phyloP scores from a whole-genome alignment of 2,113 vertebrate genomes.

The Grammomys surdaster region DNA sequence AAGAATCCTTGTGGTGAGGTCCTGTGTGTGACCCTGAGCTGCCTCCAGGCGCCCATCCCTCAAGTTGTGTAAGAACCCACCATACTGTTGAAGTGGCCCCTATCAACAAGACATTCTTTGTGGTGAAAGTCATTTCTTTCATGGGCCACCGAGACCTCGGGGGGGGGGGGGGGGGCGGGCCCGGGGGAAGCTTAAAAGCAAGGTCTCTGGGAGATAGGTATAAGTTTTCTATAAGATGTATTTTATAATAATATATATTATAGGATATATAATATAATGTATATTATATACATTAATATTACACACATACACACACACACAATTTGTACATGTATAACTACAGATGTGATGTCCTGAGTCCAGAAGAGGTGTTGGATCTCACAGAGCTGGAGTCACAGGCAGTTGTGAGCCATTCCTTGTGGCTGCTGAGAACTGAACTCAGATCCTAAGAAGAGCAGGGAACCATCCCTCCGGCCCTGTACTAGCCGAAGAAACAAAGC shows the following conservation, averaged over 20 bases:
- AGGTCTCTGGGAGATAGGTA: background rate
- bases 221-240: background rate
- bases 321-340: background rate
- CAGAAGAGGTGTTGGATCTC: background rate
- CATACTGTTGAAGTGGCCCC: rapidly evolving
- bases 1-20: rapidly evolving
- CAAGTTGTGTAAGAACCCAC: rapidly evolving
- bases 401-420: background rate
- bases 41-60: background rate
- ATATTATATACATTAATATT: too few relatives aligned
- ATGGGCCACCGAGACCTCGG: too few relatives aligned
- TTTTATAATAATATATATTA: background rate
- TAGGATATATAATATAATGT: too few relatives aligned
- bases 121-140: background rate
- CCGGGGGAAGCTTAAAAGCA: background rate
- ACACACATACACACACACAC: too few relatives aligned
- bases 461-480: background rate
- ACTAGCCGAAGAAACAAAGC: background rate
- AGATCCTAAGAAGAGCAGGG: background rate
- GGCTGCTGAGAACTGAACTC: background rate
- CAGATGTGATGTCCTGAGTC: background rate
- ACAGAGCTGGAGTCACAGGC: background rate
- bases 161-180: background rate
- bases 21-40: rapidly evolving
- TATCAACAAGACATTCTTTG: background rate